A percentile compares a stretch with the other conserved stretches of the same genome.
Conservation (phyloP, 2,888 invertebrate genomes). For the Chironomus tentans region DNA sequence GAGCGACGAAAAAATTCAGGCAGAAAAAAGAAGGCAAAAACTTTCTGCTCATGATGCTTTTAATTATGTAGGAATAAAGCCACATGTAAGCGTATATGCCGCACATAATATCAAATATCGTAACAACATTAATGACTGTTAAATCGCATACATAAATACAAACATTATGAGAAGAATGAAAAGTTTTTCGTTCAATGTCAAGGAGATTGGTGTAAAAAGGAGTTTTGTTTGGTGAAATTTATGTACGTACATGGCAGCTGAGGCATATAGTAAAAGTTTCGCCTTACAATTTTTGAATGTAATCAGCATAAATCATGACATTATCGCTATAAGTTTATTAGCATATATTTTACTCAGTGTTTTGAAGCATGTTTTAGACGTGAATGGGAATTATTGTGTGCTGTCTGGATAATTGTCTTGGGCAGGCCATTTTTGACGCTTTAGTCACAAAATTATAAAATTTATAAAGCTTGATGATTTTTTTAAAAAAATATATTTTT, state of each 20-base stretch:
- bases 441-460: too few relatives aligned
- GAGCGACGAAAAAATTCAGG: background rate
- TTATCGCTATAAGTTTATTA: conserved; percentile 12
- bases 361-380: too few relatives aligned
- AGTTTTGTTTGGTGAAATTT: background rate
- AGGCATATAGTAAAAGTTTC: too few relatives aligned
- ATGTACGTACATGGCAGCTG: background rate
- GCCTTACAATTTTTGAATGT: background rate
- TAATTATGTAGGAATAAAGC: background rate
- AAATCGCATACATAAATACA: background rate
- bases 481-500: too few relatives aligned
- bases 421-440: too few relatives aligned
- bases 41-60: conserved; percentile 6
- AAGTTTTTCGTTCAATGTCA: background rate
- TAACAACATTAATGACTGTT: conserved; percentile 1
- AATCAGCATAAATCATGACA: conserved; percentile 20
- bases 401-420: too few relatives aligned
- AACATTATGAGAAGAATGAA: background rate
- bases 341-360: background rate
- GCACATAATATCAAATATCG: background rate
- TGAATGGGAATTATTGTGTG: too few relatives aligned
- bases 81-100: background rate
- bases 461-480: too few relatives aligned
- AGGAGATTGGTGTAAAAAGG: background rate
- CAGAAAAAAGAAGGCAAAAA: background rate